Evolutionary conservation across 2,113 vertebrate species (phyloP).

Genomic region (Ictalurus punctatus): DNA sequence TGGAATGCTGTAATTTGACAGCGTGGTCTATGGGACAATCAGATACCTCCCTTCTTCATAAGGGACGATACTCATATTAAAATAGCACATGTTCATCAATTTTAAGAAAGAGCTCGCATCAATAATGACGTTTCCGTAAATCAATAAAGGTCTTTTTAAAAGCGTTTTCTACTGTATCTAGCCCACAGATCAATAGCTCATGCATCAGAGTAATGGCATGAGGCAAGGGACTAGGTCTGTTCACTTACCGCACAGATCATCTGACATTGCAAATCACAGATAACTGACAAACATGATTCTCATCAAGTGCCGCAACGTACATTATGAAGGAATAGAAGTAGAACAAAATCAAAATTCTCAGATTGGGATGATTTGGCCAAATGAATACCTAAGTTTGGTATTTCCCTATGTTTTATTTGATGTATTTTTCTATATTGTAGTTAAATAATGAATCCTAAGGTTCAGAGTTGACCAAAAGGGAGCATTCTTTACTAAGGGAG

Average conservation of each 20-base stretch:
- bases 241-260: conserved; percentile 27
- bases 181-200: conserved; percentile 59
- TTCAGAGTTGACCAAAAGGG: background rate
- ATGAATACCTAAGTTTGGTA: background rate
- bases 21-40: background rate
- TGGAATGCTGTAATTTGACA: background rate
- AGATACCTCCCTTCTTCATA: background rate
- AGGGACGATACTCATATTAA: conserved; percentile 32
- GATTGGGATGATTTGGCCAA: background rate
- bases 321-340: background rate
- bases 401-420: background rate
- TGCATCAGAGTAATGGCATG: conserved; percentile 37
- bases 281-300: conserved; percentile 19
- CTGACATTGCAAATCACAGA: background rate
- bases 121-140: conserved; percentile 26
- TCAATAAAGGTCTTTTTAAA: conserved; percentile 48
- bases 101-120: conserved; percentile 7
- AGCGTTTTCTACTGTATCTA: conserved; percentile 15
- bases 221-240: conserved; percentile 8
- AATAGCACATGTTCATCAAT: conserved; percentile 38
- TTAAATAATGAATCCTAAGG: background rate
- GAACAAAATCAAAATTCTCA: background rate
- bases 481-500: too few species aligned
- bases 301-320: background rate
- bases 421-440: background rate